Conservation (phyloP, 2,797 vertebrate species). For the Tangara arthus region DNA sequence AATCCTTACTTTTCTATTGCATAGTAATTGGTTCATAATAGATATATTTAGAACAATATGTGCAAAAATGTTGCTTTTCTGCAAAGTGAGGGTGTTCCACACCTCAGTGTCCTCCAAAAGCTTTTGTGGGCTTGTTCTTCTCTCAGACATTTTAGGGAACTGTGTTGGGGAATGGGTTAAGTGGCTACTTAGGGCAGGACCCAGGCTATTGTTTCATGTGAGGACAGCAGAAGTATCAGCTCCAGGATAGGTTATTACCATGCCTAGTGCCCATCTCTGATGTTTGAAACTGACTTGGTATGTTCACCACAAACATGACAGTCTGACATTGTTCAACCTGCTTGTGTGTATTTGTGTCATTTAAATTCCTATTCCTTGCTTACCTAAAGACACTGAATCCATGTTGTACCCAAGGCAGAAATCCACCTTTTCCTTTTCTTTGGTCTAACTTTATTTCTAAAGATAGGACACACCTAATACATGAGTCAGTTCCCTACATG, state of each 20-base stretch:
- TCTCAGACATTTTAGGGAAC: neutral
- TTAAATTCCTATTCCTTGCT: neutral
- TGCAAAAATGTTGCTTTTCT: neutral
- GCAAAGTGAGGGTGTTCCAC: neutral
- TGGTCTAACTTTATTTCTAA: neutral
- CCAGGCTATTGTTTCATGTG: neutral
- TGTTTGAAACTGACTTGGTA: neutral
- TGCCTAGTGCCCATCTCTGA: neutral
- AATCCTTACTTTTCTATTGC: neutral
- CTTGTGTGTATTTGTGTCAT: neutral
- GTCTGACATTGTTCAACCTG: neutral
- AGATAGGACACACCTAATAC: neutral
- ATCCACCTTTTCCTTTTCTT: neutral
- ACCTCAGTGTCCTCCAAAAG: neutral
- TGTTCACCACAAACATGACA: neutral
- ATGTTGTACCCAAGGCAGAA: neutral
- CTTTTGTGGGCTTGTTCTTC: neutral
- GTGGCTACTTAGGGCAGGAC: neutral
- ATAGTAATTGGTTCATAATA: neutral
- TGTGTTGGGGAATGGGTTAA: neutral
- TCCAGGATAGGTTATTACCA: neutral
- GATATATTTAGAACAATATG: neutral
- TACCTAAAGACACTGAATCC: neutral
- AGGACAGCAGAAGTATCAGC: neutral
- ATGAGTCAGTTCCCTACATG: neutral